These are phyloP conservation scores for Cygnus olor DNA, from an alignment of 2,797 vertebrate genomes.

Conservation along the genomic window DNA sequence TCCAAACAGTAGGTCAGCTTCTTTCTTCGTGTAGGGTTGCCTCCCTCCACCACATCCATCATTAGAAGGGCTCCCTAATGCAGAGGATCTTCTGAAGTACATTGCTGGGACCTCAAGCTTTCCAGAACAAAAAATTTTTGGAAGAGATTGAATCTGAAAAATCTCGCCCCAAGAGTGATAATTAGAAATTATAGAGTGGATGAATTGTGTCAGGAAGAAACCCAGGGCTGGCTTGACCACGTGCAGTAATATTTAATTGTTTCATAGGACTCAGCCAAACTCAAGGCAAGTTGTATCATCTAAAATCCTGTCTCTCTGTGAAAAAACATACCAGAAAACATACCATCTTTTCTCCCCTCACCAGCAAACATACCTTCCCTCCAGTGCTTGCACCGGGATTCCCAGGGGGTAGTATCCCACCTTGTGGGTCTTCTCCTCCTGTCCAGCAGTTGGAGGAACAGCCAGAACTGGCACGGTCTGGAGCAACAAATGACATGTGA, in stretches of 20 bases:
- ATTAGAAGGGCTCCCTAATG: neutral
- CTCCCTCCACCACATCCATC: neutral
- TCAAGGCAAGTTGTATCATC: neutral
- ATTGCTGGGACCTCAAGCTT: neutral
- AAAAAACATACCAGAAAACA: too few relatives aligned
- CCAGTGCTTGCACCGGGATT: too few relatives aligned
- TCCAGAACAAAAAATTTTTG: neutral
- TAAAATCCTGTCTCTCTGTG: neutral
- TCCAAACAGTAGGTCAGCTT: neutral
- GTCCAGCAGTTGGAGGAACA: too few relatives aligned
- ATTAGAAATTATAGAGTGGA: neutral
- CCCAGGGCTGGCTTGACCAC: neutral
- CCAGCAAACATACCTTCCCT: too few relatives aligned
- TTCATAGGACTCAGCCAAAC: neutral
- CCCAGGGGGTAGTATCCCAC: too few relatives aligned
- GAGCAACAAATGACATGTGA: too few relatives aligned
- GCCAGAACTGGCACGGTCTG: too few relatives aligned
- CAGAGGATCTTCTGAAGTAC: neutral
- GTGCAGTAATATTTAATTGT: neutral
- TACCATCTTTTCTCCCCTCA: neutral
- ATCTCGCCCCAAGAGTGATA: neutral
- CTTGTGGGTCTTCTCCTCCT: too few relatives aligned
- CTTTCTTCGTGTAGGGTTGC: neutral
- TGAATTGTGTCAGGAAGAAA: neutral
- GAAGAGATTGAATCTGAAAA: neutral